These are phyloP conservation scores for Bradynema listronoti DNA, from an alignment of 1,140 invertebrate species.

Conservation along the genomic window DNA sequence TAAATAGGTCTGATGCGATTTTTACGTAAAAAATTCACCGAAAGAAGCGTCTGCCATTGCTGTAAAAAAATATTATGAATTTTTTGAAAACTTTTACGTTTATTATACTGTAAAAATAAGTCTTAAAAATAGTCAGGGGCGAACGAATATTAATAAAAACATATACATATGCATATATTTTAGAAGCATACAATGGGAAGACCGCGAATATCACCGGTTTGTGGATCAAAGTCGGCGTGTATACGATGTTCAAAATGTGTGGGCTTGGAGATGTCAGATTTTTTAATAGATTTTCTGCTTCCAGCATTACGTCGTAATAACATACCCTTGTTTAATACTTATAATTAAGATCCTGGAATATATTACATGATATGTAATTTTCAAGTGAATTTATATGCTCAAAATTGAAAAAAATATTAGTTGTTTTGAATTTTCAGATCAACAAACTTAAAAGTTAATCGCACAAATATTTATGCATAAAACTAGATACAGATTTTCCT, in stretches of 20 bases:
- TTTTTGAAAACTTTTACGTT: not conserved
- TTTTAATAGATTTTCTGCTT: constrained; percentile 6
- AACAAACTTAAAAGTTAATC: too few species aligned
- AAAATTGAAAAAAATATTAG: too few species aligned
- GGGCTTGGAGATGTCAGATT: constrained; percentile 24
- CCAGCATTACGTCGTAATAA: not conserved
- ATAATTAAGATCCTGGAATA: too few species aligned
- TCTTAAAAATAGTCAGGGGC: not conserved
- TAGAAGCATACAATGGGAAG: constrained; percentile 19
- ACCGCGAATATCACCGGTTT: constrained; percentile 20
- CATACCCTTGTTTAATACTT: too few species aligned
- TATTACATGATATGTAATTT: too few species aligned
- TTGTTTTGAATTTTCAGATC: too few species aligned
- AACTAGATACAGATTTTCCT: too few species aligned
- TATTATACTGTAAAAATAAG: not conserved
- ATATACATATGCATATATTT: not conserved
- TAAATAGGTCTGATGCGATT: constrained; percentile 9
- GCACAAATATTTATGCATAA: too few species aligned
- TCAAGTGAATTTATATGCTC: too few species aligned
- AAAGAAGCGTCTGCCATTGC: constrained; percentile 16
- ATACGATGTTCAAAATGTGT: constrained; percentile 30
- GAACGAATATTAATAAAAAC: constrained; percentile 10
- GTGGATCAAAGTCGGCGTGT: constrained; percentile 19
- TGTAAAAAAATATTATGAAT: constrained; percentile 17
- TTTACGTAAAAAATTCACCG: not conserved